Evolutionary conservation across 2,797 vertebrate genomes (phyloP).

Genomic region (Myoxocephalus aenaeus): DNA sequence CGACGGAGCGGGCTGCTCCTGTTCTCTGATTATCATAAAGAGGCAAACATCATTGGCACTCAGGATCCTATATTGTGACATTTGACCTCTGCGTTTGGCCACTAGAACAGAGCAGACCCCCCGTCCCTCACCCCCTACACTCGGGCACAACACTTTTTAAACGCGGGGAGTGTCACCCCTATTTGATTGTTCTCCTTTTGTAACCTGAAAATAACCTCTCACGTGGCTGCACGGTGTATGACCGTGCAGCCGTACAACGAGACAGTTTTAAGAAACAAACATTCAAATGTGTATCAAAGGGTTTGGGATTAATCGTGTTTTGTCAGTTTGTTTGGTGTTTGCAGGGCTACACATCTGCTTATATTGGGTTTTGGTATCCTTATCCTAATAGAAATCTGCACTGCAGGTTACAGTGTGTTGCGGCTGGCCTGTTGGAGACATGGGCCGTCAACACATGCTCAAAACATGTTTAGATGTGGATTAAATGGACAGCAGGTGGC

Average conservation of each 20-base stretch:
- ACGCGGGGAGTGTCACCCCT: constrained; percentile 39
- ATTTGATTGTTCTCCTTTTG: constrained; percentile 81
- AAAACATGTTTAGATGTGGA: constrained; percentile 21
- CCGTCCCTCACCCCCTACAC: constrained; percentile 43
- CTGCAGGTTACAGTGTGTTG: constrained; percentile 12
- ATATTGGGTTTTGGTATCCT: neutral
- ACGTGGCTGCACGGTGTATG: constrained; percentile 31
- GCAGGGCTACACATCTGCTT: constrained; percentile 24
- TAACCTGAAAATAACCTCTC: constrained; percentile 81
- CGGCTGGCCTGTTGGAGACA: constrained; percentile 15
- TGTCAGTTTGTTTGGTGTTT: constrained; percentile 34
- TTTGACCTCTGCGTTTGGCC: constrained; percentile 87
- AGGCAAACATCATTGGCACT: constrained; percentile 98
- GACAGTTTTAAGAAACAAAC: constrained; percentile 56
- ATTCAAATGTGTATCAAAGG: constrained; percentile 65
- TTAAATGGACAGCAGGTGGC: constrained; percentile 71
- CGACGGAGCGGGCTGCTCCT: constrained; percentile 74
- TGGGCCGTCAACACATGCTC: constrained; percentile 22
- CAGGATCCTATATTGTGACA: constrained; percentile 86
- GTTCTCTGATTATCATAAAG: constrained; percentile 91
- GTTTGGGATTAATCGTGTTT: neutral
- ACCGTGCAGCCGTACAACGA: constrained; percentile 37
- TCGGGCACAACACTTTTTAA: constrained; percentile 35
- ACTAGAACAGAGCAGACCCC: constrained; percentile 79
- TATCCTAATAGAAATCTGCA: constrained; percentile 18